These are phyloP conservation scores for Smutsia temminckii DNA, from an alignment of 2,797 vertebrate species.

Conservation along the genomic window DNA sequence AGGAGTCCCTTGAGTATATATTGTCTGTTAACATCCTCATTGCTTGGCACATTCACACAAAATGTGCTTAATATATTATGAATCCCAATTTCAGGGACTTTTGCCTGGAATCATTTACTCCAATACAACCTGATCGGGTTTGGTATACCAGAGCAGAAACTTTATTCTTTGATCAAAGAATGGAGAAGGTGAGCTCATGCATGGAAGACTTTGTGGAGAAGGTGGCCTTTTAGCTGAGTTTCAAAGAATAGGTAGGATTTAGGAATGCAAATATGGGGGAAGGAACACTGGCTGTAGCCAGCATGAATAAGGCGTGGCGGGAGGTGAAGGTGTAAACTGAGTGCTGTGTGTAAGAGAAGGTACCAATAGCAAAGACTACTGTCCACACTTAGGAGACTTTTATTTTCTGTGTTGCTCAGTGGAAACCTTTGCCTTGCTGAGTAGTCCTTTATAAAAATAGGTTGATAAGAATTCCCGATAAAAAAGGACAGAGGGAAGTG, in stretches of 20 bases:
- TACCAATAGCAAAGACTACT: not conserved
- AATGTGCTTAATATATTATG: not conserved
- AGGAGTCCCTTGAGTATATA: not conserved
- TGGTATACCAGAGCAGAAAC: too few species aligned
- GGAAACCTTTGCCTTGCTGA: not conserved
- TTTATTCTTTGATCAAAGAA: too few species aligned
- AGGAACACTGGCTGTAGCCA: not conserved
- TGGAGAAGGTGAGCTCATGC: too few species aligned
- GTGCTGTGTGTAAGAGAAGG: not conserved
- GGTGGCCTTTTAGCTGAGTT: not conserved
- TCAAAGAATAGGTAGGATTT: not conserved
- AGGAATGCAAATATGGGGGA: not conserved
- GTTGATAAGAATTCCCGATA: not conserved
- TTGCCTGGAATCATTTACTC: too few species aligned
- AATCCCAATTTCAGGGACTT: too few species aligned
- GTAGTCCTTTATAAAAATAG: not conserved
- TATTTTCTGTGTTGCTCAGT: not conserved
- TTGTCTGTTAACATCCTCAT: not conserved
- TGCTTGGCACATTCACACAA: not conserved
- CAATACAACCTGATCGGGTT: too few species aligned
- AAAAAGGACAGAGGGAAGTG: not conserved
- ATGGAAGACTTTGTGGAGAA: not conserved
- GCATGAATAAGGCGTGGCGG: not conserved
- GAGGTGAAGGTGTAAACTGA: not conserved
- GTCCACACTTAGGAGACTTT: not conserved